These are phyloP conservation scores for Drosophila leonis DNA, from an alignment of 2,888 invertebrate genomes.

Conservation along the genomic window DNA sequence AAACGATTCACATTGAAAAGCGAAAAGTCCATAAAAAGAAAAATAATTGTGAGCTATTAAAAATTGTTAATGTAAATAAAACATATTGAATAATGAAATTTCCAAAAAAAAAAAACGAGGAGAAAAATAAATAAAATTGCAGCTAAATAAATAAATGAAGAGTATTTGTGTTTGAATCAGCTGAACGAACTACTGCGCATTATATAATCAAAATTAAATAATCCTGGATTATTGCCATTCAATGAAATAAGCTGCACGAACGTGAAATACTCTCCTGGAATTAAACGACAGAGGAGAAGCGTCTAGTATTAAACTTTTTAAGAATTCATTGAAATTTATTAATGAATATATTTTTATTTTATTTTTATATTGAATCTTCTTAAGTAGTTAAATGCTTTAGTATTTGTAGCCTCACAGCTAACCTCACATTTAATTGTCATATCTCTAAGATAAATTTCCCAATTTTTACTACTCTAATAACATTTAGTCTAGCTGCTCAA, in stretches of 20 bases:
- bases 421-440: too few relatives aligned
- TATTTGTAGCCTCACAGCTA: too few relatives aligned
- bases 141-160: background rate
- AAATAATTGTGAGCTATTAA: constrained; percentile 10
- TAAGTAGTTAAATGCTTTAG: too few relatives aligned
- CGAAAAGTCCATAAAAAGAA: constrained; percentile 16
- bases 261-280: too few relatives aligned
- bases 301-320: too few relatives aligned
- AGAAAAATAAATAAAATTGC: background rate
- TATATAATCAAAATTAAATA: constrained; percentile 5
- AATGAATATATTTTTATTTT: too few relatives aligned
- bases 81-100: constrained; percentile 7
- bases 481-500: background rate
- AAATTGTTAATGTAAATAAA: constrained; percentile 10
- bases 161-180: constrained; percentile 1
- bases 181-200: background rate
- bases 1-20: background rate
- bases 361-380: too few relatives aligned
- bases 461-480: background rate
- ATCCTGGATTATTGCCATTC: background rate
- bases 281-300: too few relatives aligned
- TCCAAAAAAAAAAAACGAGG: background rate
- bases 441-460: background rate
- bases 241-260: background rate
- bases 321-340: too few relatives aligned